Conservation (phyloP, 2,888 invertebrate genomes). For the Leuctra nigra region DNA sequence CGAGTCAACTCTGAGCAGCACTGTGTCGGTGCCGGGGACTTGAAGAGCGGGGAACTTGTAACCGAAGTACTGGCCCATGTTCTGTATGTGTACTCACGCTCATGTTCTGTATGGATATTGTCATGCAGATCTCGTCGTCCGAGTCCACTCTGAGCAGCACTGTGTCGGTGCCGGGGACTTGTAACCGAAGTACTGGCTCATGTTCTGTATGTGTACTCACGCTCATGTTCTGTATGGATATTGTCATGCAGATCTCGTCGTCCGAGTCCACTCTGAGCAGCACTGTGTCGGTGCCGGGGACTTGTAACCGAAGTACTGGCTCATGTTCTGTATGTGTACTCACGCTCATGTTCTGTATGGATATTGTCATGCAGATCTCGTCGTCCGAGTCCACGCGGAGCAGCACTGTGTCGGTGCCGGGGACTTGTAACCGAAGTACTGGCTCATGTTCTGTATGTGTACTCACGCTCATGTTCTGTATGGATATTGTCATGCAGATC, state of each 20-base stretch:
- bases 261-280: constrained; percentile 57
- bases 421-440: constrained; percentile 55
- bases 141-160: constrained; percentile 60
- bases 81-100: constrained; percentile 58
- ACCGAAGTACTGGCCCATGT: constrained; percentile 52
- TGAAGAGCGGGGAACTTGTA: constrained; percentile 48
- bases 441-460: too few species aligned
- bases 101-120: constrained; percentile 71
- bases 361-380: constrained; percentile 66
- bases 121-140: constrained; percentile 61
- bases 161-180: constrained; percentile 44
- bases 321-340: too few species aligned
- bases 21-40: constrained; percentile 42
- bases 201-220: too few species aligned
- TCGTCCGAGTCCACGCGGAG: constrained; percentile 58
- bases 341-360: constrained; percentile 69
- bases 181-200: constrained; percentile 54
- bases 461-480: constrained; percentile 66
- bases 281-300: constrained; percentile 47
- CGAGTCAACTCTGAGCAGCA: constrained; percentile 58
- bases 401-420: constrained; percentile 46
- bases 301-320: constrained; percentile 52
- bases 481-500: constrained; percentile 69
- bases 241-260: constrained; percentile 63
- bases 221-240: constrained; percentile 70